Evolutionary conservation across 2,797 vertebrate species (phyloP).

Genomic region (Sebastes taczanowskii): DNA sequence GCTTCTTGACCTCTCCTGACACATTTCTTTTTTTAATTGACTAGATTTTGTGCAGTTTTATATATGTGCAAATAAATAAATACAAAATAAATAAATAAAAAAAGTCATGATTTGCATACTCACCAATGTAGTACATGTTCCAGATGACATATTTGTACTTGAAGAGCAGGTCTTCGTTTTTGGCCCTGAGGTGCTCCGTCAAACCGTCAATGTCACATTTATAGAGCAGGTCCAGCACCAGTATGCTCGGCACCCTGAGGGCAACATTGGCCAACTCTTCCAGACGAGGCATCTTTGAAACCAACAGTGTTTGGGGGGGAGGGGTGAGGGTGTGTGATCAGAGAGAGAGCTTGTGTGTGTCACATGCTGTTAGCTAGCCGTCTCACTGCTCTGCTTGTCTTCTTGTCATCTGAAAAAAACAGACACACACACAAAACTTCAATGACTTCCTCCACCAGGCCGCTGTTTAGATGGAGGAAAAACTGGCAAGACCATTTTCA

Average conservation of each 20-base stretch:
- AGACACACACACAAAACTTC: neutral
- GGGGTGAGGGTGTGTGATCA: neutral
- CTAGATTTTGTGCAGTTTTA: no score
- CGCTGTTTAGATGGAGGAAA: no score
- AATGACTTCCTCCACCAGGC: neutral
- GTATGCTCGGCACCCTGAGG: constrained; percentile 86
- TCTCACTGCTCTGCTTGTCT: constrained; percentile 6
- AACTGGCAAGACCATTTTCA: no score
- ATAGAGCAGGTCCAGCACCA: constrained; percentile 87
- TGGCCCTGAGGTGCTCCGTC: constrained; percentile 82
- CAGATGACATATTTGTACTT: constrained; percentile 86
- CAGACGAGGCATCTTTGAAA: constrained; percentile 80
- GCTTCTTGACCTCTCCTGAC: no score
- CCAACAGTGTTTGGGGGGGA: neutral
- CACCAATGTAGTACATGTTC: constrained; percentile 86
- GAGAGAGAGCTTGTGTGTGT: constrained; percentile 42
- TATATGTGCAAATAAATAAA: no score
- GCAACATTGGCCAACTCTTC: constrained; percentile 87
- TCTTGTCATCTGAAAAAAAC: constrained; percentile 64
- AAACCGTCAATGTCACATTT: constrained; percentile 87
- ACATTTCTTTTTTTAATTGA: no score
- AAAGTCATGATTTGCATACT: neutral
- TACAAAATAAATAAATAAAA: no score
- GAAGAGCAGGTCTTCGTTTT: constrained; percentile 83
- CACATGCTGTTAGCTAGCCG: constrained; percentile 53